phyloP scores from a whole-genome alignment of 2,113 vertebrate species.

The Phodopus roborovskii region DNA sequence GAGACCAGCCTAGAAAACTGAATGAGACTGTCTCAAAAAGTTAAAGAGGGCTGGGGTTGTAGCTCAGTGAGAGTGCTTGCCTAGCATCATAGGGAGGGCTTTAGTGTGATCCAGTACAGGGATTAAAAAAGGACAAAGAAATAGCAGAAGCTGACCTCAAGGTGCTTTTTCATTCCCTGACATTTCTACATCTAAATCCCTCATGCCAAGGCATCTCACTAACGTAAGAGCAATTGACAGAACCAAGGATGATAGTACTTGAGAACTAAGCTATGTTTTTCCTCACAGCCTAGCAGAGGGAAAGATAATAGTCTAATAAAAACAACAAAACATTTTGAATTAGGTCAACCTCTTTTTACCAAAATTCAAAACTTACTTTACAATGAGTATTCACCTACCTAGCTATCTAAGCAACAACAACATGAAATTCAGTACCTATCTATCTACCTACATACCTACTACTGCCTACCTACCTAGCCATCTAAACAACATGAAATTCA shows the following conservation, averaged over 20 bases:
- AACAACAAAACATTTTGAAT: constrained; percentile 61
- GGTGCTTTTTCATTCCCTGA: constrained; percentile 15
- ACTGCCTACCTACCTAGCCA: background rate
- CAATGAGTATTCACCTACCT: background rate
- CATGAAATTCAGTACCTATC: background rate
- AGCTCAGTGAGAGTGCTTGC: background rate
- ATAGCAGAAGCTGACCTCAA: constrained; percentile 8
- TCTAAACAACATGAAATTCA: constrained; percentile 27
- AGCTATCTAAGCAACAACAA: background rate
- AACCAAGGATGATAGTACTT: background rate
- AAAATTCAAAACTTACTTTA: constrained; percentile 34
- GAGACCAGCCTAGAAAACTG: too few species aligned
- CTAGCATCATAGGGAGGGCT: background rate
- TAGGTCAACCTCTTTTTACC: constrained; percentile 28
- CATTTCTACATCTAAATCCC: constrained; percentile 15
- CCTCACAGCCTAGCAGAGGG: background rate
- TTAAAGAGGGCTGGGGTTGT: background rate
- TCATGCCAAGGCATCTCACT: background rate
- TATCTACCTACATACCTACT: background rate
- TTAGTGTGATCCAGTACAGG: background rate
- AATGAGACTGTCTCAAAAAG: background rate
- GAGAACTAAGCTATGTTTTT: background rate
- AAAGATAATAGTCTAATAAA: constrained; percentile 6
- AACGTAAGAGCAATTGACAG: background rate
- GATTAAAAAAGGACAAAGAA: background rate